Evolutionary conservation across 2,113 vertebrate species (phyloP), one percentile per base, ranked within the genome.

Genomic region (Sinosuthora webbiana): DNA sequence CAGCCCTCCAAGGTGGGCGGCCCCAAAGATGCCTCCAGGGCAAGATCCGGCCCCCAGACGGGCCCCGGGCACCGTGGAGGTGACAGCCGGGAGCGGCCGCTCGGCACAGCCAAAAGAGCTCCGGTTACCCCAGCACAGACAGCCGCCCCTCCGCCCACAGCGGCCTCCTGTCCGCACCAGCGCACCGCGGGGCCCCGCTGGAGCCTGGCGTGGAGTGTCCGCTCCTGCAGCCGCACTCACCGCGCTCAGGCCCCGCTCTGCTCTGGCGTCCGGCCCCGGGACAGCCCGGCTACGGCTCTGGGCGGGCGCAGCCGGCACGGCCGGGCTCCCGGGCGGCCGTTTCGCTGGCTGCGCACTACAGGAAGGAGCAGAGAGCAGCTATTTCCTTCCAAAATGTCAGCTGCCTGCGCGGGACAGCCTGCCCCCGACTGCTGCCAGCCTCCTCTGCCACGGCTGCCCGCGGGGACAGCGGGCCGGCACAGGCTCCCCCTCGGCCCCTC

Each of bases 351-450:
- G 77, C 22, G 90, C 19, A 64, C 87, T 93, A 98, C 97, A 98
- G 98, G 98, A 98, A 98, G 96, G 91, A 96, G 97, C 88, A 4
- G 81, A 91, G 87, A 91, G 70, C 78, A 91, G 84, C 94, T 91
- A 93, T 96, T 96, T 96, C 96, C 96, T 97, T 95, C 95, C 96
- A 97, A 95, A 96, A 97, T 94, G 96, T 97, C 95, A 97, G 95
- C 95, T 94, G 96, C 93, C 83, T 87, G 84, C 70, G 78, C 94
- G 86, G 95, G 89, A 79, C 82, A 55, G 90, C 53, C 90, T 90
- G 62, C 86, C 89, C 93, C 68, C 13, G 47, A 31, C 47, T 52
- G 81, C 84, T 60, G 94, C 93, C 97, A 95, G 97, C 96, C 97
- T 87, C 96, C 97, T 89, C 97, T 25, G 49, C 69, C 67, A 25